These are phyloP conservation scores for Geotrypetes seraphini DNA, from an alignment of 2,797 vertebrate species.

Conservation along the genomic window DNA sequence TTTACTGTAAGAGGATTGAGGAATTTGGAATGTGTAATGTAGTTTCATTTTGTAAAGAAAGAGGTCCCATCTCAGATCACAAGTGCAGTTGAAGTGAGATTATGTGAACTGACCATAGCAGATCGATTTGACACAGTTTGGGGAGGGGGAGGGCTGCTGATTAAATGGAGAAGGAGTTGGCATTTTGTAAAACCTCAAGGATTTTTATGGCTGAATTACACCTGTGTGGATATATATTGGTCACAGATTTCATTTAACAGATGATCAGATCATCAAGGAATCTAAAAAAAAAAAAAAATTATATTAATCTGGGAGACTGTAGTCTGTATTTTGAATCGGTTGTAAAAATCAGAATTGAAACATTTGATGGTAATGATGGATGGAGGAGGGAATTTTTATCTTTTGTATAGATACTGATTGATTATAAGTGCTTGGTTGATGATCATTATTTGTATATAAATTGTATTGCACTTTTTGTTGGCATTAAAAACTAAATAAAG, in stretches of 20 bases:
- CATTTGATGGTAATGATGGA: too few species aligned
- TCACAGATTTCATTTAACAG: conserved; percentile 8
- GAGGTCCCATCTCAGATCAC: conserved; percentile 13
- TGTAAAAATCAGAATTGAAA: too few species aligned
- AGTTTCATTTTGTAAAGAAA: background rate
- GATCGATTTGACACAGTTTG: conserved; percentile 54
- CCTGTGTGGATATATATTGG: conserved; percentile 12
- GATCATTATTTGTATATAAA: too few species aligned
- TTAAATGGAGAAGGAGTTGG: conserved; percentile 16
- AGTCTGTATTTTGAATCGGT: too few species aligned
- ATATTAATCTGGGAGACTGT: too few species aligned
- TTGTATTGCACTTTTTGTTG: too few species aligned
- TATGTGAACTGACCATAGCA: conserved; percentile 49
- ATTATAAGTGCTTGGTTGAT: too few species aligned
- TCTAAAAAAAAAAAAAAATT: too few species aligned
- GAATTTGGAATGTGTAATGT: background rate
- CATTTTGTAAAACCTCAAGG: conserved; percentile 15
- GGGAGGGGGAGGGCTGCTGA: conserved; percentile 22
- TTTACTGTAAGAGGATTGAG: conserved; percentile 1
- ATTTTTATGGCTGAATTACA: conserved; percentile 9
- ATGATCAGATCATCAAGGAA: too few species aligned
- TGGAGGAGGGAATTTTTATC: too few species aligned
- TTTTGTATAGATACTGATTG: too few species aligned
- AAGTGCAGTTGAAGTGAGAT: conserved; percentile 50
- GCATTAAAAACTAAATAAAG: too few species aligned